These are phyloP conservation scores for Agrenia bidenticulata DNA, from an alignment of 2,888 invertebrate genomes.

Conservation along the genomic window DNA sequence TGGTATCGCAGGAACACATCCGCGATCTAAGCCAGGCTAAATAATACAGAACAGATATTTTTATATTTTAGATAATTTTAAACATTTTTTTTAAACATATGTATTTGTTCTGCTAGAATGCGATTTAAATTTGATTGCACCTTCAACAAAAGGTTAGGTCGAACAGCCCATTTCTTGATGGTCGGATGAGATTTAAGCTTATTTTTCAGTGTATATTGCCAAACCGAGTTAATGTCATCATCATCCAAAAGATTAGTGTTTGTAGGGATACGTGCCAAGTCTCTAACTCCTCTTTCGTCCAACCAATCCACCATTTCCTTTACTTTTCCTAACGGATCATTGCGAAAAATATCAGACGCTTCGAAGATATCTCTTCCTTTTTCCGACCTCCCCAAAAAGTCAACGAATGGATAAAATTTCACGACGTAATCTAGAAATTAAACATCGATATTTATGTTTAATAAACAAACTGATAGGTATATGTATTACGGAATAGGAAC, in stretches of 20 bases:
- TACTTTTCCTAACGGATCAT: constrained; percentile 44
- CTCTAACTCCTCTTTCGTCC: constrained; percentile 43
- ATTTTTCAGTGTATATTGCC: constrained; percentile 41
- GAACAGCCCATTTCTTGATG: constrained; percentile 31
- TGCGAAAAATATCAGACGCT: constrained; percentile 54
- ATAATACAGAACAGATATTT: constrained; percentile 3
- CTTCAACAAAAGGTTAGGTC: constrained; percentile 43
- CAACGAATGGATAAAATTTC: constrained; percentile 73
- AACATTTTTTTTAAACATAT: too few relatives aligned
- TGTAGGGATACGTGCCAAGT: constrained; percentile 44
- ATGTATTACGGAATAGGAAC: neutral
- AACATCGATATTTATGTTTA: neutral
- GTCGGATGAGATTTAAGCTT: neutral
- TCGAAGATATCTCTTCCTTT: constrained; percentile 56
- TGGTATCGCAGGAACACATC: constrained; percentile 67
- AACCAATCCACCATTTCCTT: constrained; percentile 48
- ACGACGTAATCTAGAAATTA: constrained; percentile 62
- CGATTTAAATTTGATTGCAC: constrained; percentile 15
- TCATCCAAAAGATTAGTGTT: constrained; percentile 52
- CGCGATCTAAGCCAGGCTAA: constrained; percentile 53
- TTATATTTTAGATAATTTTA: constrained; percentile 12
- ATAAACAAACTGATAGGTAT: too few relatives aligned
- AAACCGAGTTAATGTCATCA: constrained; percentile 50
- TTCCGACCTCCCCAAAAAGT: constrained; percentile 59
- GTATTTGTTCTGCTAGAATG: too few relatives aligned